A percentile compares a stretch with the other conserved stretches of the same genome.
Conservation (phyloP, 2,113 vertebrate species). For the Syngnathus typhle region DNA sequence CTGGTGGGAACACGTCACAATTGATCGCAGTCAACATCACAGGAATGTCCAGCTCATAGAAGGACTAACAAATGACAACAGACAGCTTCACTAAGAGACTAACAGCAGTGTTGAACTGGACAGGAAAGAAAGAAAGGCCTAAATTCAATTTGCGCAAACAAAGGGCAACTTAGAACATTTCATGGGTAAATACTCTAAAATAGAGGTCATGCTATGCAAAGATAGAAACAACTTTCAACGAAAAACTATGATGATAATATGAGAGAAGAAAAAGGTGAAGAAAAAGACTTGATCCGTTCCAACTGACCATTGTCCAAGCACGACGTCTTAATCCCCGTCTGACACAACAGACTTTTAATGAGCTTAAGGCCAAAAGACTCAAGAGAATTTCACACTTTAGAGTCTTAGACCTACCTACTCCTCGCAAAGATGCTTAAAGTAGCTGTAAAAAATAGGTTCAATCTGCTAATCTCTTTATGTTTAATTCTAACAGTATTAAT, state of each 20-base stretch:
- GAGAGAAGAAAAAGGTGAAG: constrained; percentile 9
- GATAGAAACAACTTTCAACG: background rate
- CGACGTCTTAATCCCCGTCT: constrained; percentile 63
- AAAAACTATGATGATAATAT: background rate
- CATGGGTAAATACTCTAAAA: background rate
- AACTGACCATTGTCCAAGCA: constrained; percentile 41
- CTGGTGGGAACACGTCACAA: constrained; percentile 58
- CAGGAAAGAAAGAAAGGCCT: background rate
- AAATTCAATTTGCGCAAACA: background rate
- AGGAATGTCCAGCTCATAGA: constrained; percentile 30
- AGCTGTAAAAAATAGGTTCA: constrained; percentile 51
- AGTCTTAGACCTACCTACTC: constrained; percentile 63
- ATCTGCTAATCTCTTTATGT: constrained; percentile 48
- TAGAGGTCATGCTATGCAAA: too few species aligned
- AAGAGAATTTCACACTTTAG: constrained; percentile 61
- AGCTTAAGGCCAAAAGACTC: constrained; percentile 66
- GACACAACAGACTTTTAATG: constrained; percentile 73
- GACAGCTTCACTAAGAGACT: constrained; percentile 12
- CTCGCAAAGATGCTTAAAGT: constrained; percentile 61
- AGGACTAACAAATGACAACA: constrained; percentile 17
- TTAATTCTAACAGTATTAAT: constrained; percentile 36
- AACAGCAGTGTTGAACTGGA: constrained; percentile 15
- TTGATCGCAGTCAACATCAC: constrained; percentile 52
- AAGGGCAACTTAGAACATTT: background rate
- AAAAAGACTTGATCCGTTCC: constrained; percentile 12